Conservation (phyloP, 1,140 invertebrate genomes). For the Halesus radiatus region DNA sequence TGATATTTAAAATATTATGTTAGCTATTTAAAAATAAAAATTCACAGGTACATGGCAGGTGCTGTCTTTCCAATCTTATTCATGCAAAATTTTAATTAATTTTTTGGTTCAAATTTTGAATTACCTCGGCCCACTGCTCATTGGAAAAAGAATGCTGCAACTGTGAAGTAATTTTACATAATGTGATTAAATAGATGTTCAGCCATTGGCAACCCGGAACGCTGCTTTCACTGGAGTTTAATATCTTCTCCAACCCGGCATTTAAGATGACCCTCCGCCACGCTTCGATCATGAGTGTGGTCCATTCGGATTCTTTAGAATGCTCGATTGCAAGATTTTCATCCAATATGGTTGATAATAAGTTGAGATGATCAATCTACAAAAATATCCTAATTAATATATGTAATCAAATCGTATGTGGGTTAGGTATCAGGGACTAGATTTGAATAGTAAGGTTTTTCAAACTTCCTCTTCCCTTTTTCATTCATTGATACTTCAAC, state of each 20-base stretch:
- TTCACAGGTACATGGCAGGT: too few relatives aligned
- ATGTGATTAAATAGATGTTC: conserved; percentile 1
- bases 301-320: not conserved
- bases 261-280: not conserved
- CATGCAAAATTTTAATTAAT: too few relatives aligned
- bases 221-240: conserved; percentile 1
- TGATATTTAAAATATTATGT: too few relatives aligned
- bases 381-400: not conserved
- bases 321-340: not conserved
- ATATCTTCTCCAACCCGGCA: not conserved
- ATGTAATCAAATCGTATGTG: too few relatives aligned
- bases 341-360: not conserved
- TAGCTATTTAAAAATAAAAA: too few relatives aligned
- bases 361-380: conserved; percentile 1
- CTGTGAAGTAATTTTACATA: conserved; percentile 29
- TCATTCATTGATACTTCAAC: too few relatives aligned
- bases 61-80: too few relatives aligned
- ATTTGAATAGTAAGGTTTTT: too few relatives aligned
- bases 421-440: too few relatives aligned
- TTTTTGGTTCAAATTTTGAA: not conserved
- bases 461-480: too few relatives aligned
- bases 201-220: conserved; percentile 40
- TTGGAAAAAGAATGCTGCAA: conserved; percentile 27
- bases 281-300: not conserved
- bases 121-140: conserved; percentile 43